These are phyloP conservation scores for Ceramica pisi DNA, from an alignment of 2,888 invertebrate species.

Conservation along the genomic window DNA sequence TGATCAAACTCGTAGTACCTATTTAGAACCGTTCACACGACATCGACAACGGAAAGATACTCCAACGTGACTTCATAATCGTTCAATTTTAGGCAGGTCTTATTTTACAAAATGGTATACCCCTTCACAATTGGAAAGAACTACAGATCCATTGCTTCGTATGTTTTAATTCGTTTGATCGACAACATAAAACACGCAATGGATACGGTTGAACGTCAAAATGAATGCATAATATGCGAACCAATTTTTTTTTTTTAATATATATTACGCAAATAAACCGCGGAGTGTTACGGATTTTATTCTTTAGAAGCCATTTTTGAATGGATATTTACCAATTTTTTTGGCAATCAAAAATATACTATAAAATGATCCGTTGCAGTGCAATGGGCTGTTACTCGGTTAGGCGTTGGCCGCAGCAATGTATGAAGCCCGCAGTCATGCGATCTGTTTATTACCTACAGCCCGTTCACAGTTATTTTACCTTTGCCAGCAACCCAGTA, in stretches of 20 bases:
- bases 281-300: neutral
- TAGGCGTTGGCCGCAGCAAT: neutral
- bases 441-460: conserved; percentile 6
- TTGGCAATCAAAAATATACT: neutral
- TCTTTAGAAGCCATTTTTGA: neutral
- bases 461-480: too few relatives aligned
- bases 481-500: too few relatives aligned
- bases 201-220: too few relatives aligned
- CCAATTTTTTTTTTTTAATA: too few relatives aligned
- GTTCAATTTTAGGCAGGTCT: neutral
- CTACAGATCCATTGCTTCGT: too few relatives aligned
- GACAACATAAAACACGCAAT: too few relatives aligned
- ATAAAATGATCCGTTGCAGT: neutral
- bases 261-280: too few relatives aligned
- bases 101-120: too few relatives aligned
- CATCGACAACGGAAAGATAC: neutral
- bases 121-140: too few relatives aligned
- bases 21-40: conserved; percentile 2
- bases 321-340: neutral
- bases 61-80: neutral
- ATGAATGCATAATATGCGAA: too few relatives aligned
- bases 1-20: neutral
- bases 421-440: conserved; percentile 13
- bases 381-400: conserved; percentile 11
- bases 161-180: too few relatives aligned